phyloP scores from a whole-genome alignment of 2,113 vertebrate genomes.

The Limnothrissa miodon region DNA sequence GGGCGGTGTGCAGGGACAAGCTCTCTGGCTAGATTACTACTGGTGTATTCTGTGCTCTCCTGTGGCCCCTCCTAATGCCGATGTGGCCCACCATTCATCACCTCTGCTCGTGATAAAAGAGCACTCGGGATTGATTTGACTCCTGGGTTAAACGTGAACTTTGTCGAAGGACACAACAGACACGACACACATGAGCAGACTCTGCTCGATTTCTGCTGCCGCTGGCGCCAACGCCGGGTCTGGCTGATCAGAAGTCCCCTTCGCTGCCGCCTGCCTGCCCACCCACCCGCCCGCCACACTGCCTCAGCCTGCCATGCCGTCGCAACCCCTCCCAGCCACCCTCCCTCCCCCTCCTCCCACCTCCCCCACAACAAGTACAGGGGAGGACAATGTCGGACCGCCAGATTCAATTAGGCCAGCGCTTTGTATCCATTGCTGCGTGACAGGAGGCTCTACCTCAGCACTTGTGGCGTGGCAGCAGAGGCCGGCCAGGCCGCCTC shows the following conservation, averaged over 20 bases:
- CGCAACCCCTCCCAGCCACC: too few relatives aligned
- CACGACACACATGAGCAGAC: constrained; percentile 3
- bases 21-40: background rate
- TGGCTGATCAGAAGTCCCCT: constrained; percentile 33
- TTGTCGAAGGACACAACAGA: constrained; percentile 10
- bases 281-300: background rate
- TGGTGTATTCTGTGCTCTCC: background rate
- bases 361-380: constrained; percentile 24
- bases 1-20: too few relatives aligned
- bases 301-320: background rate
- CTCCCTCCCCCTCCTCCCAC: background rate
- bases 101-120: background rate
- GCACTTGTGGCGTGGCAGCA: constrained; percentile 1
- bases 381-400: constrained; percentile 37
- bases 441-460: constrained; percentile 25
- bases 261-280: background rate
- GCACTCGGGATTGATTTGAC: constrained; percentile 5
- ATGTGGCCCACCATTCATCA: background rate
- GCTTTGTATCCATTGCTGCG: constrained; percentile 44
- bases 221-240: background rate
- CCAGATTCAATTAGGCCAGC: constrained; percentile 41
- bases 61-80: background rate
- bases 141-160: constrained; percentile 1
- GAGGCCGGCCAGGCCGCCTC: constrained; percentile 18
- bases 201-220: background rate